Evolutionary conservation across 2,888 invertebrate genomes (phyloP).

Genomic region (Abrostola triplasia): DNA sequence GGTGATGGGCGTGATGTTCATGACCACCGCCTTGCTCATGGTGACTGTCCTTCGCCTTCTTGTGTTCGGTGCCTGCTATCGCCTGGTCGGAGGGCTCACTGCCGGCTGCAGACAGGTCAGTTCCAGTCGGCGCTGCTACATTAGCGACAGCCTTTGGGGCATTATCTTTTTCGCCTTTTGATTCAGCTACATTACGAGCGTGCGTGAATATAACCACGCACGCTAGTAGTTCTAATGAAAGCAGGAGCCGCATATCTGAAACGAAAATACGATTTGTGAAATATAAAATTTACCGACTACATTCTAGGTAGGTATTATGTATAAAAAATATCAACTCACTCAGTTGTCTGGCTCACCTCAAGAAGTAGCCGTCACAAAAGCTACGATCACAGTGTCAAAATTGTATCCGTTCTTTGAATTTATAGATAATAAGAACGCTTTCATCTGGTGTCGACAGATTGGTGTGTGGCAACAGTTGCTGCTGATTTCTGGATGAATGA

Average conservation of each 20-base stretch:
- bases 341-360: slow-evolving; percentile 56
- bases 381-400: slow-evolving; percentile 77
- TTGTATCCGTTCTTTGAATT: slow-evolving; percentile 79
- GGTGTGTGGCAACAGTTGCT: slow-evolving; percentile 85
- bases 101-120: slow-evolving; percentile 57
- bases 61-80: slow-evolving; percentile 85
- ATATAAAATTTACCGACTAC: not conserved
- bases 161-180: slow-evolving; percentile 66
- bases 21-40: slow-evolving; percentile 91
- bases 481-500: slow-evolving; percentile 86
- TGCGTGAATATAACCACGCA: slow-evolving; percentile 68
- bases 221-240: slow-evolving; percentile 70
- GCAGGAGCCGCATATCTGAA: slow-evolving; percentile 76
- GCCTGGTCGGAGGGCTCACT: slow-evolving; percentile 72
- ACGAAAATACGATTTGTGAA: slow-evolving; percentile 24
- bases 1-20: slow-evolving; percentile 91
- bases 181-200: slow-evolving; percentile 72
- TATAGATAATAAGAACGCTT: slow-evolving; percentile 85
- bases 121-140: slow-evolving; percentile 53
- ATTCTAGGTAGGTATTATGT: not conserved
- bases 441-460: slow-evolving; percentile 81
- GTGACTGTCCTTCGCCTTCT: slow-evolving; percentile 82
- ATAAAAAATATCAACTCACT: slow-evolving; percentile 37
- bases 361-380: slow-evolving; percentile 64
- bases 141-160: slow-evolving; percentile 54